Base-by-base conservation (phyloP, 2,888 invertebrate species). In the Perizoma affinitatum region DNA sequence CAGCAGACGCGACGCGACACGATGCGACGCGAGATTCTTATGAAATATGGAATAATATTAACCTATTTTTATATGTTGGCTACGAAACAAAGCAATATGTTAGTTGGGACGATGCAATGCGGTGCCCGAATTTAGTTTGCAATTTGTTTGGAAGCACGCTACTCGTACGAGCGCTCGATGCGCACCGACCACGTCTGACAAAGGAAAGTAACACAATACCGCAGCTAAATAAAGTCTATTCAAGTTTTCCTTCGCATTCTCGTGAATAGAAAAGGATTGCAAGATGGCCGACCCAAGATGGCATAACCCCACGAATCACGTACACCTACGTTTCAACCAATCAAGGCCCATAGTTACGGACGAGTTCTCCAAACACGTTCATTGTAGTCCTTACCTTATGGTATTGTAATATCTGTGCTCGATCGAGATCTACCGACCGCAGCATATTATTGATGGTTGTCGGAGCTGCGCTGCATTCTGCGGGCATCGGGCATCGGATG, bases 121-220 rank as follows among this genome's bases (percentile, higher is more conserved):
- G 48, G 48, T 34, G 40, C 54, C 6, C 54, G 11, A 41, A 22
- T 54, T 7, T 41, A 34, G 46, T 47, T 54, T 47, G 46, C 40
- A 34, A 35, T 54, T 54, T 36, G 46, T 46, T 38, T 41, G 10
- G 46, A 34, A 43, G 35, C 33, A n/a, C 11, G n/a, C 7, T 22
- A 7, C 7, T 7, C 3, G 6, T 5, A 22, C 22, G 22, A 44
- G 7, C 7, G 5, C 11, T 10, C 42, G 5, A 9, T 5, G n/a
- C 42, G 9, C 42, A 5, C 1, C 3, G 22, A 6, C 44, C 4
- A 4, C 22, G 7, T 7, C 8, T 11, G 38, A 7, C 38, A 48
- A 48, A 8, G 38, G 11, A 38, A 11, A 10, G 4, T 11, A 7
- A 8, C 38, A 36, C 8, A 38, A 48, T 48, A 11, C 7, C 22